Evolutionary conservation across 2,113 vertebrate species (phyloP), one percentile per base, ranked within the genome.

Genomic region (Peromyscus californicus): DNA sequence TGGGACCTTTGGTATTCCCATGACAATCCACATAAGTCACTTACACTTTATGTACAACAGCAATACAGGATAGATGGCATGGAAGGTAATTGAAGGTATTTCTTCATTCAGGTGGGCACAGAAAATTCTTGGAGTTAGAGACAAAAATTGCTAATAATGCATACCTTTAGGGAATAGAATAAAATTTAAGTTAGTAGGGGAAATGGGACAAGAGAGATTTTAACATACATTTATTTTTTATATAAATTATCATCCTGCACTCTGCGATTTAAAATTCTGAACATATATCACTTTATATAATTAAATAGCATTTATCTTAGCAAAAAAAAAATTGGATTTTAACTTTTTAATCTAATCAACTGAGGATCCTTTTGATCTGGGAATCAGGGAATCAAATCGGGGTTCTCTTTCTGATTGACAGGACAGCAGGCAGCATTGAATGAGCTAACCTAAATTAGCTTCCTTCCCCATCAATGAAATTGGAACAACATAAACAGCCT

Each of bases 291-390:
- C 39, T 93, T 91, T 67, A 85, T 54, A 91, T 91, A 93, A 82
- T 96, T 95, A 79, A 75, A 89, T 61, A 84, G 51, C 5, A 29
- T 15, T 90, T 22, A 95, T 45, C 59, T 93, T 94, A 93, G 95
- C 65, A 80, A 94, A 92, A 82, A 33, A 72, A 94, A 92, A 82
- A 33, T 67, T 83, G 5, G 22, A 95, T 93, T 94, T 94, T 61
- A 96, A 96, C 74, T 65, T 89, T 89, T 94, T 94, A 54, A 95
- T 87, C 15, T 72, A 69, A 95, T 69, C 91, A 85, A 96, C 89
- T 95, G 69, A 79, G 88, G 74, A 26, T 93, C 70, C 61, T 89
- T 95, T 92, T 91, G 12, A 69, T 16, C 12, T 90, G 57, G 9
- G n/a, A 83, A 89, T 90, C 48, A 95, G 21, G 9, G 80, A 96